Evolutionary conservation across 1,140 invertebrate species (phyloP).

Genomic region (Drosophila sturtevanti): DNA sequence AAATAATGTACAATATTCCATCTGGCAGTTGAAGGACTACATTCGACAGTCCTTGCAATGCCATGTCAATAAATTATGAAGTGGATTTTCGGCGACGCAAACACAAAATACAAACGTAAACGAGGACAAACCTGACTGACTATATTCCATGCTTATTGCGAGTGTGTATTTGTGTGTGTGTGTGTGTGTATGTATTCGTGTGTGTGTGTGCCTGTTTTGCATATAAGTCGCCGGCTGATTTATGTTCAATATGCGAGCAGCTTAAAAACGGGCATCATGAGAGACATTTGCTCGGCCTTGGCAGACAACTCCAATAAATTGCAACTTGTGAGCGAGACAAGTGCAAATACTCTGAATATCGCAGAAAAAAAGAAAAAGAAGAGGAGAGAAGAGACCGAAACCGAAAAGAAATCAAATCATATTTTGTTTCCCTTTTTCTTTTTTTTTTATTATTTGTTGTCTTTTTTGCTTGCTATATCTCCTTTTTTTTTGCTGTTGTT

Average conservation of each 20-base stretch:
- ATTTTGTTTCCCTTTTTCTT: slow-evolving; percentile 40
- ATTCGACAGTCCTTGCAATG: slow-evolving; percentile 57
- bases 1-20: slow-evolving; percentile 56
- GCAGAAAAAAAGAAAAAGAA: neutral
- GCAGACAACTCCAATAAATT: slow-evolving; percentile 58
- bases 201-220: slow-evolving; percentile 29
- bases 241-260: slow-evolving; percentile 64
- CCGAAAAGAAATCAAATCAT: slow-evolving; percentile 73
- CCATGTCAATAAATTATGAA: slow-evolving; percentile 77
- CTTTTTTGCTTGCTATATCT: neutral
- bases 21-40: slow-evolving; percentile 61
- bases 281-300: slow-evolving; percentile 24
- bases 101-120: slow-evolving; percentile 27
- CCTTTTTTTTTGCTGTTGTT: neutral
- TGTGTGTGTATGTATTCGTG: neutral
- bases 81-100: slow-evolving; percentile 65
- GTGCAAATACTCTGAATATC: slow-evolving; percentile 45
- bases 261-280: slow-evolving; percentile 51
- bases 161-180: neutral
- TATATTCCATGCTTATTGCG: neutral
- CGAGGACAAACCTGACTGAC: slow-evolving; percentile 20
- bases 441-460: neutral
- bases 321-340: slow-evolving; percentile 47
- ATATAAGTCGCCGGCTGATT: slow-evolving; percentile 69
- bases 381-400: slow-evolving; percentile 15